phyloP scores from a whole-genome alignment of 2,888 invertebrate genomes.

The Eurois occulta region DNA sequence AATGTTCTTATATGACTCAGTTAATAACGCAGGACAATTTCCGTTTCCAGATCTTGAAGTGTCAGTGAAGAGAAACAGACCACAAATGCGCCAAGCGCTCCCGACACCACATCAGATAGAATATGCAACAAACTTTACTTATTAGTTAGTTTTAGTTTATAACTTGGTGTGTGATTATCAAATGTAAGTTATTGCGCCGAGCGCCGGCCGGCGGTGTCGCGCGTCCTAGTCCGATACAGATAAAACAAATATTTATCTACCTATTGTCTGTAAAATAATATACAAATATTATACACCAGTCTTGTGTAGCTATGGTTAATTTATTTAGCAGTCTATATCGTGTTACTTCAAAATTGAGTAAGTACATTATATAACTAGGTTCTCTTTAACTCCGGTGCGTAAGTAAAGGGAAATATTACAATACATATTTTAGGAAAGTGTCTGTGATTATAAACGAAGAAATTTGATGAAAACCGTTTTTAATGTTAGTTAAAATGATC shows the following conservation, averaged over 20 bases:
- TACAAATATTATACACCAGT: constrained; percentile 83
- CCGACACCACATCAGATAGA: constrained; percentile 81
- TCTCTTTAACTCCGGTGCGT: constrained; percentile 85
- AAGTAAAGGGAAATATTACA: constrained; percentile 81
- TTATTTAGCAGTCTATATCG: constrained; percentile 86
- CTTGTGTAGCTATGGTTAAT: constrained; percentile 87
- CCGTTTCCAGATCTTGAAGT: constrained; percentile 86
- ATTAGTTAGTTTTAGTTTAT: constrained; percentile 86
- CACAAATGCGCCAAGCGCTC: constrained; percentile 82
- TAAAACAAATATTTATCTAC: constrained; percentile 88
- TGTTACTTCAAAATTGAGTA: constrained; percentile 83
- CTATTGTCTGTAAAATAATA: constrained; percentile 85
- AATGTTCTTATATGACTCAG: background rate
- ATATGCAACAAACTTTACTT: constrained; percentile 87
- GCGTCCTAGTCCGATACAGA: constrained; percentile 90
- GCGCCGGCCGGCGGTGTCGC: constrained; percentile 83
- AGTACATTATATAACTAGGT: constrained; percentile 82
- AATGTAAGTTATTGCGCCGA: constrained; percentile 88
- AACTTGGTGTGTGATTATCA: constrained; percentile 88
- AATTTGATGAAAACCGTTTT: constrained; percentile 88
- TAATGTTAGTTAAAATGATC: constrained; percentile 83
- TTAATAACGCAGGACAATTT: constrained; percentile 60
- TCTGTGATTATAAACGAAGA: constrained; percentile 90
- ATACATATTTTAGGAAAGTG: constrained; percentile 90
- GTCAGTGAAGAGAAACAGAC: constrained; percentile 77